These are phyloP conservation scores for Ploceus nigricollis DNA, from an alignment of 2,113 vertebrate species.

Conservation along the genomic window DNA sequence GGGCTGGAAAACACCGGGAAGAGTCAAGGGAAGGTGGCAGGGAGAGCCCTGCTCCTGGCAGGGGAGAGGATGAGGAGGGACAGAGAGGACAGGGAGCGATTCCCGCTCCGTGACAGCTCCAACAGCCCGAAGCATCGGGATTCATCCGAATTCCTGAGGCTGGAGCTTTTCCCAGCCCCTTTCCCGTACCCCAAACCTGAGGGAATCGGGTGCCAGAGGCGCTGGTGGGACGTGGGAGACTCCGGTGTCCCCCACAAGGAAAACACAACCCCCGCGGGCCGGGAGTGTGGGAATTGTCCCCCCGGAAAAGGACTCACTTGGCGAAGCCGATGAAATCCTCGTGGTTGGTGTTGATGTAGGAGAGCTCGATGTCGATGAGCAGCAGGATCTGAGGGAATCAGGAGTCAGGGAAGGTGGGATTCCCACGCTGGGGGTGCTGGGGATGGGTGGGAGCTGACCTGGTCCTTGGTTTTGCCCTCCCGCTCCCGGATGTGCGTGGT, in stretches of 20 bases:
- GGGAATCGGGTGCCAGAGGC: neutral
- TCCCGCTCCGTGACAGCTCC: neutral
- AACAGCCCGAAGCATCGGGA: neutral
- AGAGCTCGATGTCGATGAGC: slow-evolving; percentile 94
- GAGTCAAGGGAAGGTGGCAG: neutral
- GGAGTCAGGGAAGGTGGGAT: accelerated
- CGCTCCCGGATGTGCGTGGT: slow-evolving; percentile 90
- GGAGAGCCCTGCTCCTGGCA: neutral
- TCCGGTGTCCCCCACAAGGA: neutral
- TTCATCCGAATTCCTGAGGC: neutral
- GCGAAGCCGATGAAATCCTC: slow-evolving; percentile 99
- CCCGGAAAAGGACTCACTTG: slow-evolving; percentile 76
- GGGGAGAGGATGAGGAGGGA: neutral
- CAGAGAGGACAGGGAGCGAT: accelerated
- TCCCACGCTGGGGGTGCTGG: neutral
- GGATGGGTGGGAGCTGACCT: slow-evolving; percentile 68
- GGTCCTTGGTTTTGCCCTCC: slow-evolving; percentile 93
- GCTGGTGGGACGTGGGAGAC: neutral
- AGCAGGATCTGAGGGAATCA: slow-evolving; percentile 79
- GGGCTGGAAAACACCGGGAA: neutral
- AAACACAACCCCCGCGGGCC: no score
- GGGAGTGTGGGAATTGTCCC: neutral
- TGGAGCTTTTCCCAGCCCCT: neutral
- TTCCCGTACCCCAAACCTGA: accelerated
- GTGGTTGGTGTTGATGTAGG: slow-evolving; percentile 99